phyloP scores from a whole-genome alignment of 2,113 vertebrate genomes.

The Petaurus breviceps region DNA sequence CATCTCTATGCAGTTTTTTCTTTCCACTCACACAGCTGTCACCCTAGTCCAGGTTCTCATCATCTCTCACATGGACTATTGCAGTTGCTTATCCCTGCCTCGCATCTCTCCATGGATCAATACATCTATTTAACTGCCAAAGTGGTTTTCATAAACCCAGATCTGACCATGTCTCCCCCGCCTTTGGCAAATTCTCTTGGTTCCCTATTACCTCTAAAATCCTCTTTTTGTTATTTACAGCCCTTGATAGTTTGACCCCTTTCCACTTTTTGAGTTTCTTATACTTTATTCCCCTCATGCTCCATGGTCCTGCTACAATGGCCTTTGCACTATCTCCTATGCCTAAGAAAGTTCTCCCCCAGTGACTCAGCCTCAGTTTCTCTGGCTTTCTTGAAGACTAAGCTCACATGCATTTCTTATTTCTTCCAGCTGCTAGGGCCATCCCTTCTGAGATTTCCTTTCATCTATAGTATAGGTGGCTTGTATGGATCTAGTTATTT shows the following conservation, averaged over 20 bases:
- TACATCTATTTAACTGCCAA: not conserved
- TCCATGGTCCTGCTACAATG: not conserved
- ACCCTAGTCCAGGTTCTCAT: not conserved
- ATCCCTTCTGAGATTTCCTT: not conserved
- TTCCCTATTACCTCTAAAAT: not conserved
- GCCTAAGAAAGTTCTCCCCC: not conserved
- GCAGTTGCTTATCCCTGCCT: not conserved
- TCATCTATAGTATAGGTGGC: not conserved
- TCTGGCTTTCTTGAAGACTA: not conserved
- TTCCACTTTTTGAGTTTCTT: not conserved
- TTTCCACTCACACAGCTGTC: not conserved
- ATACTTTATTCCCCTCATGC: not conserved
- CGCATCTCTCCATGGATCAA: not conserved
- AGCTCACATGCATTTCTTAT: not conserved
- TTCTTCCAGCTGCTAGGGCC: not conserved
- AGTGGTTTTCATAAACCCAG: not conserved
- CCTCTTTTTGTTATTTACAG: not conserved
- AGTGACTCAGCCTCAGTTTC: not conserved
- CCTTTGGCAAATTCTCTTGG: not conserved
- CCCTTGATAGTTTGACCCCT: not conserved
- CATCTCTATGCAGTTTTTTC: not conserved
- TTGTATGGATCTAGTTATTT: not conserved
- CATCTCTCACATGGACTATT: not conserved
- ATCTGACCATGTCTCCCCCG: not conserved
- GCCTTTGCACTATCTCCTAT: not conserved